Evolutionary conservation across 2,797 vertebrate genomes (phyloP).

Genomic region (Sphenopsis melanotis): DNA sequence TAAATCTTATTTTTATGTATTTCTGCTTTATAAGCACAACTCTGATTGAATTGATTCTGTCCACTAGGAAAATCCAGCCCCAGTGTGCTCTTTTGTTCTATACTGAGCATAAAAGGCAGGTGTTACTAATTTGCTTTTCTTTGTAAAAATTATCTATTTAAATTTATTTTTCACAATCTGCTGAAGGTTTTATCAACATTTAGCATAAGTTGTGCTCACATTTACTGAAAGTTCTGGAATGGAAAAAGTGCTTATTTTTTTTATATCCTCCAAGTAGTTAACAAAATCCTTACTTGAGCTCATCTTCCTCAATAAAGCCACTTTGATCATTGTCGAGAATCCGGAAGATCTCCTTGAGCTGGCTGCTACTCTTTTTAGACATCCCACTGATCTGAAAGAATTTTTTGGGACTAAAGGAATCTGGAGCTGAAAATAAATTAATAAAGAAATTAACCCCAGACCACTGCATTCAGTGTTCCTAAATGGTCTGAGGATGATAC

Average conservation of each 20-base stretch:
- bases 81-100: neutral
- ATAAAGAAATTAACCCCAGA: constrained; percentile 55
- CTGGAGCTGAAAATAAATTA: constrained; percentile 82
- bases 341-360: constrained; percentile 89
- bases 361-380: constrained; percentile 85
- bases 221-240: neutral
- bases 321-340: constrained; percentile 91
- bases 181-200: neutral
- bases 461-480: neutral
- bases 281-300: constrained; percentile 85
- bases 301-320: constrained; percentile 91
- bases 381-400: constrained; percentile 94
- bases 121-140: neutral
- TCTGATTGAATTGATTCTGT: neutral
- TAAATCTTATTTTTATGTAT: neutral
- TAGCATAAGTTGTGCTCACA: neutral
- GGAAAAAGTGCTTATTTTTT: neutral
- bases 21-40: neutral
- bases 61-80: neutral
- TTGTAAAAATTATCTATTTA: neutral
- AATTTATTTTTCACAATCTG: neutral
- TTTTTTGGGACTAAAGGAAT: constrained; percentile 91
- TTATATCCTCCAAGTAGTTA: neutral
- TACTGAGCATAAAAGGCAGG: neutral
- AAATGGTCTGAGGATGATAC: neutral